Evolutionary conservation across 2,888 invertebrate genomes (phyloP).

Genomic region (Luperina nickerlii): DNA sequence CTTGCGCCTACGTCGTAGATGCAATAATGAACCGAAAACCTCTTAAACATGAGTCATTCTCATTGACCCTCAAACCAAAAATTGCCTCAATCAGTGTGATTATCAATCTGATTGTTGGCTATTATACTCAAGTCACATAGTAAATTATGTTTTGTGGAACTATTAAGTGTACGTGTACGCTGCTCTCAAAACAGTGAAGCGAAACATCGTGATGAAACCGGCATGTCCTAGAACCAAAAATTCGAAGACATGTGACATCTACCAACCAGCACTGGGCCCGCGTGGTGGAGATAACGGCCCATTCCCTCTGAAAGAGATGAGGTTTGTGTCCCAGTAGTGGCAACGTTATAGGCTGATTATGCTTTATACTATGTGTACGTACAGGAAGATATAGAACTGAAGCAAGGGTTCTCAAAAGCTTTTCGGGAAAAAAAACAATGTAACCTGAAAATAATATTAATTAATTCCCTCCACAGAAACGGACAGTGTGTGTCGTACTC

Average conservation of each 20-base stretch:
- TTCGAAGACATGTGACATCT: too few relatives aligned
- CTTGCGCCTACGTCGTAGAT: background rate
- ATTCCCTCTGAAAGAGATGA: too few relatives aligned
- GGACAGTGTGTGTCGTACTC: conserved; percentile 75
- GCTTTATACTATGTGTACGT: too few relatives aligned
- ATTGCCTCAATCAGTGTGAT: conserved; percentile 8
- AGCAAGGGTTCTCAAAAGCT: background rate
- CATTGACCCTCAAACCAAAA: conserved; percentile 4
- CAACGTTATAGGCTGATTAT: too few relatives aligned
- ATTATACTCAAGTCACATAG: conserved; percentile 7
- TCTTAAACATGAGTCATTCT: conserved; percentile 20
- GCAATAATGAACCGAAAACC: conserved; percentile 5
- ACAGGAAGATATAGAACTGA: background rate
- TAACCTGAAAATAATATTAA: conserved; percentile 23
- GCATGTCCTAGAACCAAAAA: too few relatives aligned
- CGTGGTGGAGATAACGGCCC: too few relatives aligned
- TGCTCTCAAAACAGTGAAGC: too few relatives aligned
- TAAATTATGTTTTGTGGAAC: background rate
- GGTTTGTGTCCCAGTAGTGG: too few relatives aligned
- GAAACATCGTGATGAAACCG: too few relatives aligned
- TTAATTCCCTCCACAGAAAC: conserved; percentile 51
- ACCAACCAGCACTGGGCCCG: too few relatives aligned
- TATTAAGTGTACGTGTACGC: background rate
- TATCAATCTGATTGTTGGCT: background rate
- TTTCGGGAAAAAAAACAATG: background rate